Base-by-base conservation (phyloP, 2,113 vertebrate species). In the Mormyrus lacerda region DNA sequence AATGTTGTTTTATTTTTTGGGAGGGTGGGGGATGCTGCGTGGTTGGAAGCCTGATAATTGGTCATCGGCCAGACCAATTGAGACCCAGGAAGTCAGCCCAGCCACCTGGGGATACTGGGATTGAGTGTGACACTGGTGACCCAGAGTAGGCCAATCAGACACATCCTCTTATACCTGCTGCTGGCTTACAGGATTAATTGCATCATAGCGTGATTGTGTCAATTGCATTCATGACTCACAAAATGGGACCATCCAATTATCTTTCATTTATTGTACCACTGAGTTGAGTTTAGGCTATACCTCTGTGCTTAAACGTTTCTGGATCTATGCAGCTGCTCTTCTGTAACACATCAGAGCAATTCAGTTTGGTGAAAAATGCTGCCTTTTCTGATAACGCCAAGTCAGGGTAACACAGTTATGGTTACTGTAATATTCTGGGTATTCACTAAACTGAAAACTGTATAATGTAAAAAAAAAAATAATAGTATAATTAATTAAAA, bases 151-250 rank as follows among this genome's bases (percentile, higher is more conserved):
- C 93, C n/a, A 91, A 96, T 94, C 95, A 93, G 92, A 92, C 92
- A 92, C 93, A 96, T 97, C 94, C 94, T 95, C 92, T 93, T 93
- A 94, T 92, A 91, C 91, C 93, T 95, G 94, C 95, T 95, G 92
- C 91, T 87, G 51, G 95, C 95, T 93, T 92, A 91, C 89, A 90
- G 92, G 93, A 93, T 90, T 93, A 92, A 92, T 92, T 92, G 82
- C 86, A 61, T 89, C 89, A 90, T 86, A 91, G 87, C 92, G 84
- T 44, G 92, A 53, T 69, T 69, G 94, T 94, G 93, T 95, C 93
- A 94, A 79, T 89, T 85, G 90, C 91, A 94, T 92, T 94, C 94
- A 94, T 94, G 93, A 95, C 89, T 94, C 93, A 91, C 91, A 91
- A 91, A 91, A 90, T 91, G 91, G 90, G 50, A 85, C 91, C 82